These are phyloP conservation scores for Parapsyche elsis DNA, from an alignment of 1,140 invertebrate genomes.

Conservation along the genomic window DNA sequence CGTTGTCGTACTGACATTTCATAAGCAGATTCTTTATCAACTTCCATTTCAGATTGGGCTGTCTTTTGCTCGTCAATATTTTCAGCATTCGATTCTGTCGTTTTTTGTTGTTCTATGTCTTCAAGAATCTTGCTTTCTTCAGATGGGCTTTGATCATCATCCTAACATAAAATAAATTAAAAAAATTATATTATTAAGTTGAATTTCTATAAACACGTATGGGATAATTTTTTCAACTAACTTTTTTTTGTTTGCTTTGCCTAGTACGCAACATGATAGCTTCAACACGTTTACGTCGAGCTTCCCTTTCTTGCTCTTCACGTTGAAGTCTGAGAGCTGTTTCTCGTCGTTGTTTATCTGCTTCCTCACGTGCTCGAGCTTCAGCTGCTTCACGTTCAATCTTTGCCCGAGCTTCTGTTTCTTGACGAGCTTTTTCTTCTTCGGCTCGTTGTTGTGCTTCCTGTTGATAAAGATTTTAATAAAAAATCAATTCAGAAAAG, in stretches of 20 bases:
- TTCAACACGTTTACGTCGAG: constrained; percentile 81
- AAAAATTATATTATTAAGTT: neutral
- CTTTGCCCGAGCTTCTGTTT: constrained; percentile 77
- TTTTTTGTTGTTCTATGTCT: constrained; percentile 50
- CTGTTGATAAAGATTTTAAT: constrained; percentile 62
- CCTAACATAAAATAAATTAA: constrained; percentile 40
- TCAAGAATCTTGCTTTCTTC: constrained; percentile 54
- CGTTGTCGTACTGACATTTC: constrained; percentile 52
- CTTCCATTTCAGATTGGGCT: neutral
- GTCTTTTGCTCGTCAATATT: constrained; percentile 19
- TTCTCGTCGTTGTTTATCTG: constrained; percentile 80
- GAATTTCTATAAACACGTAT: neutral
- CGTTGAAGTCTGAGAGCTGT: constrained; percentile 79
- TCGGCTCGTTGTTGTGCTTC: constrained; percentile 75
- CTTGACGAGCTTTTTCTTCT: constrained; percentile 67
- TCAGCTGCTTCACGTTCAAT: constrained; percentile 82
- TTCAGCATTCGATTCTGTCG: constrained; percentile 43
- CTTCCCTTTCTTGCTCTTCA: constrained; percentile 83
- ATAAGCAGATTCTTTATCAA: constrained; percentile 50
- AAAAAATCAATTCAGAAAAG: constrained; percentile 5
- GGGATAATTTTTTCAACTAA: neutral
- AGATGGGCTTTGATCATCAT: constrained; percentile 55
- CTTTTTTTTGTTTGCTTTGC: constrained; percentile 62
- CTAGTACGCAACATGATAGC: constrained; percentile 86
- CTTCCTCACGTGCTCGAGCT: constrained; percentile 79